phyloP scores from a whole-genome alignment of 2,888 invertebrate genomes.

The Drosophila infuscata region DNA sequence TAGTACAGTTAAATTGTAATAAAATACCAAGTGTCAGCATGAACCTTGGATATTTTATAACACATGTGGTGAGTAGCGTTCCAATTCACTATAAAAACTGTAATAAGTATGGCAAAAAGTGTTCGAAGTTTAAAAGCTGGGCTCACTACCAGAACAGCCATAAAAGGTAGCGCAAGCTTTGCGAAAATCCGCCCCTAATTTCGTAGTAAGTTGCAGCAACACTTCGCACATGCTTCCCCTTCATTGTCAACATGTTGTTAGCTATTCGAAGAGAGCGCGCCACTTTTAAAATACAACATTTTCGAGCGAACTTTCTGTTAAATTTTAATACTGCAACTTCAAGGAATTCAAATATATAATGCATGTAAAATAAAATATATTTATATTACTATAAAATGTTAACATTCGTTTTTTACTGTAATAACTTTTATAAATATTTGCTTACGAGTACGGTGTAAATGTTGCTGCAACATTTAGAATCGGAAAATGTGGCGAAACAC shows the following conservation, averaged over 20 bases:
- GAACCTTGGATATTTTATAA: slow-evolving; percentile 17
- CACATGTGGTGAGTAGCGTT: slow-evolving; percentile 15
- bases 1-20: not conserved
- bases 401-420: not conserved
- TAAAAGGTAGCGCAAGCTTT: slow-evolving; percentile 6
- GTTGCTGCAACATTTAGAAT: slow-evolving; percentile 46
- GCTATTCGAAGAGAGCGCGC: slow-evolving; percentile 16
- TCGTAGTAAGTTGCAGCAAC: slow-evolving; percentile 11
- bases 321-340: not conserved
- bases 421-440: not conserved
- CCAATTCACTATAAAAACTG: not conserved
- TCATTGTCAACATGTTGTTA: slow-evolving; percentile 37
- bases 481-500: slow-evolving; percentile 38
- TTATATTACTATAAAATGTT: not conserved
- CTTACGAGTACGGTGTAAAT: slow-evolving; percentile 7
- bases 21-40: not conserved
- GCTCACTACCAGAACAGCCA: not conserved
- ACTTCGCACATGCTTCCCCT: slow-evolving; percentile 29
- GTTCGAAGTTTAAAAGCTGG: not conserved
- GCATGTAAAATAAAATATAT: not conserved
- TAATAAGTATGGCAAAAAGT: not conserved
- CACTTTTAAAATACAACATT: slow-evolving; percentile 1
- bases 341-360: not conserved
- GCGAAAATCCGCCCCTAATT: slow-evolving; percentile 1
- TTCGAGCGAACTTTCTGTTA: too few relatives aligned